Evolutionary conservation across 2,888 invertebrate genomes (phyloP).

Genomic region (Sisyra terminalis): DNA sequence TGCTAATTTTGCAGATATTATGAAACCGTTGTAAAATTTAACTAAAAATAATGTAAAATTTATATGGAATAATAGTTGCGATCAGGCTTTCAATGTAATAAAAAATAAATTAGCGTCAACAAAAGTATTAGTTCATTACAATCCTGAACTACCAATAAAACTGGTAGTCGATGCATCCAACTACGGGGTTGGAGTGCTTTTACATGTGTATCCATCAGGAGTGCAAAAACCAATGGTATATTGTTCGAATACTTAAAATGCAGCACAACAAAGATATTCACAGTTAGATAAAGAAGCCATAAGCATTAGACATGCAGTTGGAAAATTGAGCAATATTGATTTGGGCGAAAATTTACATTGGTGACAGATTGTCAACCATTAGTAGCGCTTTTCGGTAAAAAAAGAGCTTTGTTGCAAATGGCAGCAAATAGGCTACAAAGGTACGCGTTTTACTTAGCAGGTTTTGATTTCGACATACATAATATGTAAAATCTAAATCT

Average conservation of each 20-base stretch:
- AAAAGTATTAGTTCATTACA: conserved; percentile 8
- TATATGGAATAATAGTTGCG: conserved; percentile 7
- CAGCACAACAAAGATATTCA: conserved; percentile 10
- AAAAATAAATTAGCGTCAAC: conserved; percentile 7
- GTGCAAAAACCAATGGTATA: not conserved
- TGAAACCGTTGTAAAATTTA: conserved; percentile 10
- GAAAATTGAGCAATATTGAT: conserved; percentile 7
- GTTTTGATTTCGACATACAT: not conserved
- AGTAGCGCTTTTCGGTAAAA: conserved; percentile 9
- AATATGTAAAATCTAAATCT: not conserved
- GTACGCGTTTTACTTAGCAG: conserved; percentile 4
- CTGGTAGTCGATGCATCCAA: not conserved
- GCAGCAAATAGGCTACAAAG: conserved; percentile 9
- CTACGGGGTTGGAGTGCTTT: not conserved
- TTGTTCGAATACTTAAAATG: not conserved
- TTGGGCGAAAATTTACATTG: conserved; percentile 9
- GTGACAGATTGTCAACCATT: conserved; percentile 9
- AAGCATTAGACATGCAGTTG: conserved; percentile 11
- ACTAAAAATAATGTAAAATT: conserved; percentile 6
- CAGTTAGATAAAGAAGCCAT: conserved; percentile 12
- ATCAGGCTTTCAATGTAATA: conserved; percentile 5
- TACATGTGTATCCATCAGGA: not conserved
- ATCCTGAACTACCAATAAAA: conserved; percentile 2
- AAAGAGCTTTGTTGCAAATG: conserved; percentile 10
- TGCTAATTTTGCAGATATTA: no score